Evolutionary conservation across 2,113 vertebrate genomes (phyloP), one percentile per base, ranked within the genome.

Genomic region (Malurus alboscapulatus): DNA sequence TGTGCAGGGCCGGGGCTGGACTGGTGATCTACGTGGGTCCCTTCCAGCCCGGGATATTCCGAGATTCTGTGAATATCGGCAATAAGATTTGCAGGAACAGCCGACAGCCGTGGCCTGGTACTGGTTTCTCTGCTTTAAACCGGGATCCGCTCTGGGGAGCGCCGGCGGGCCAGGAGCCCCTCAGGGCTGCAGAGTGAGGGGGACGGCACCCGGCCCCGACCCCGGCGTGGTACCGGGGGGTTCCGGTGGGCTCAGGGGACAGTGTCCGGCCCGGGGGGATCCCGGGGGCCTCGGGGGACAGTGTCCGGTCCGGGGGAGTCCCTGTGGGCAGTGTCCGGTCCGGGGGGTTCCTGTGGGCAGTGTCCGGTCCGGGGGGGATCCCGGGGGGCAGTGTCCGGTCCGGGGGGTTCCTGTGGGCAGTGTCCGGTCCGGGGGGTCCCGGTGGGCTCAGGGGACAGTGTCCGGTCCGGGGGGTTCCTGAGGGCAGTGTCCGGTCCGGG

Each of bases 21-120:
- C 36, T 15, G 30, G 2, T 4, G 14, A 26, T 5, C 11, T 24
- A 1, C 7, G 59, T 0, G 48, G 24, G 6, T 8, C 6, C n/a
- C 24, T 22, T 14, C 30, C 32, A 29, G 18, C 36, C 14, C 30
- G 7, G 15, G 32, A 24, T 3, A 14, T 17, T 4, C 36, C 0
- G 34, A 11, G 48, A 17, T 29, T 32, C 36, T 22, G 7, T 11
- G 17, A 27, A 45, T 18, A 44, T 18, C 48, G 32, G n/a, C 24
- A 68, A 21, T 12, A 12, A 6, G 11, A 17, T 8, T 17, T 6
- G 27, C 58, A n/a, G 17, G 17, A 15, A 32, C 2, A 38, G n/a
- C 44, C 44, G 15, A 32, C 2, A 38, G n/a, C 44, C 44, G 15
- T 2, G 55, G n/a, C 34, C 26, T 1, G 40, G 50, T 38, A 14